Conservation (phyloP, 2,797 vertebrate species). For the Gymnothorax javanicus region DNA sequence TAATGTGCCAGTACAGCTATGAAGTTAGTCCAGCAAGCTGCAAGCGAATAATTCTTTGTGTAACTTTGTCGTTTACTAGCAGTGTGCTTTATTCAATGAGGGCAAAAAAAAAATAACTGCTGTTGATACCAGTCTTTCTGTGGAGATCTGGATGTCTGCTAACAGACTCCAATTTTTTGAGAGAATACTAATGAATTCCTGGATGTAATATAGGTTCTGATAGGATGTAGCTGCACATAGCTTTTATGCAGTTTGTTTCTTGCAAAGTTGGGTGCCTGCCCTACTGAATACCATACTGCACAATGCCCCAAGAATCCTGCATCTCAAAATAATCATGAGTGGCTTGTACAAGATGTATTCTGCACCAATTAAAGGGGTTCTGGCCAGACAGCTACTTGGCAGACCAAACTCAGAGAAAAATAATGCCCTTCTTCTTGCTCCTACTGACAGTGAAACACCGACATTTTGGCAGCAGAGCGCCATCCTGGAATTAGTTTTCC, state of each 20-base stretch:
- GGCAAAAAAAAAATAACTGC: background rate
- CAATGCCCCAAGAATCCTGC: background rate
- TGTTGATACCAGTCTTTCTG: background rate
- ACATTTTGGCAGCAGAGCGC: slow-evolving; percentile 45
- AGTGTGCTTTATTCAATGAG: background rate
- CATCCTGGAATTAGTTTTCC: background rate
- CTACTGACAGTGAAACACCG: slow-evolving; percentile 21
- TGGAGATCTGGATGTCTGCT: background rate
- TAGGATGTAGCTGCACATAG: background rate
- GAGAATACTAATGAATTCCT: too few relatives aligned
- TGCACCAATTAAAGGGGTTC: background rate
- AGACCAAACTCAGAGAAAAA: background rate
- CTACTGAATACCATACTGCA: background rate
- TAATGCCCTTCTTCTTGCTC: background rate
- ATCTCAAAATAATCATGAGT: background rate
- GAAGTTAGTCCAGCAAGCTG: background rate
- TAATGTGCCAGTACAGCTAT: background rate
- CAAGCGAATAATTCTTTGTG: too few relatives aligned
- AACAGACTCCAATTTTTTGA: background rate
- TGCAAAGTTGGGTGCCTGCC: background rate
- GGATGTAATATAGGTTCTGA: background rate
- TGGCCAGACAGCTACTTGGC: background rate
- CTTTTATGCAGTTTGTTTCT: background rate
- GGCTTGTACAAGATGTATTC: background rate
- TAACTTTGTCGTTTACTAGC: background rate